Evolutionary conservation across 2,113 vertebrate genomes (phyloP), one percentile per base, ranked within the genome.

Genomic region (Dicaeum eximium): DNA sequence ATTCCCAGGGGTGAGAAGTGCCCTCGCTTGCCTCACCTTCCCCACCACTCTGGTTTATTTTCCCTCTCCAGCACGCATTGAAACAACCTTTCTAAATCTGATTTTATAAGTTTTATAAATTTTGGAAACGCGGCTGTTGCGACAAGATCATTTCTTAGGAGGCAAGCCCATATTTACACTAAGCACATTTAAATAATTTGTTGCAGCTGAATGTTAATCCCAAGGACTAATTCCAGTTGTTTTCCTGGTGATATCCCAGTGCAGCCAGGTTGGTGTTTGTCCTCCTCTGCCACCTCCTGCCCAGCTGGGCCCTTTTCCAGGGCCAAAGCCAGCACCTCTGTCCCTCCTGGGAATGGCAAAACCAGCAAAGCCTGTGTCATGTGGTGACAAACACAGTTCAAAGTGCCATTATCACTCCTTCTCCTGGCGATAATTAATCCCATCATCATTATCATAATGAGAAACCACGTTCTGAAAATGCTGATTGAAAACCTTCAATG

Each of bases 391-490:
- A 96, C 88, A 96, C 83, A 93, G 96, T 94, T 97, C 97, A 97
- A 93, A 97, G 92, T 72, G 72, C 88, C 64, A 64, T 92, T 96
- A 96, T 86, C 86, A 18, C 94, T 89, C 80, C 48, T 96, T 96
- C 95, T 97, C n/a, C 5, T 92, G 86, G 95, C 84, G 92, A 96
- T 97, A 98, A 98, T 98, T 98, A 98, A 98, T 97, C 94, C 86
- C 95, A 97, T 97, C 88, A 48, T 94, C 93, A 92, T 98, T 96
- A 98, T 71, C 91, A 84, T 97, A 97, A 98, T 82, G 93, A 95
- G 93, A 80, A 97, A 70, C 65, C 92, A 92, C 51, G 67, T 94
- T 97, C 95, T 80, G 88, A 95, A 97, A 96, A 93, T 23, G 95
- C 97, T 97, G 96, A 98, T 97, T 97, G 96, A 96, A 97, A 98